These are phyloP conservation scores for Amphimallon solstitiale DNA, from an alignment of 2,888 invertebrate genomes.

Conservation along the genomic window DNA sequence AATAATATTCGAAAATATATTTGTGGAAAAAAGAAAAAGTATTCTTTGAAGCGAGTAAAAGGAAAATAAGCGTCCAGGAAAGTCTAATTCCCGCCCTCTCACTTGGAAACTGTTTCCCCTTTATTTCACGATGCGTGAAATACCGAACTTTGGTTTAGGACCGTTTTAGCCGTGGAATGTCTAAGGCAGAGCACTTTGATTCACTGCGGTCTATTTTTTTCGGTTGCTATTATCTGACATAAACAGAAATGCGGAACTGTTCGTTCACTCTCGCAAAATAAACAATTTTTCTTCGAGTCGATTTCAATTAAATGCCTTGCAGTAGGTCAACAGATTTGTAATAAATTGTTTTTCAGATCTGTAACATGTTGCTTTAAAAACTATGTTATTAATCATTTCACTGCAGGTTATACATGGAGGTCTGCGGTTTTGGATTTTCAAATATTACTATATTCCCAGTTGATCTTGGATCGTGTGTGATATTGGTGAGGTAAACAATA, in stretches of 20 bases:
- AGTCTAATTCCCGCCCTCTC: conserved; percentile 52
- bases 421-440: too few species aligned
- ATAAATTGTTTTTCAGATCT: too few species aligned
- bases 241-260: conserved; percentile 47
- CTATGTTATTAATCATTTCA: too few species aligned
- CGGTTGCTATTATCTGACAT: conserved; percentile 55
- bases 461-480: too few species aligned
- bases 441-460: too few species aligned
- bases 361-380: too few species aligned
- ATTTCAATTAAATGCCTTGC: conserved; percentile 9
- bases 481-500: too few species aligned
- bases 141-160: conserved; percentile 57
- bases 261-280: conserved; percentile 19
- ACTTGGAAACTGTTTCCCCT: conserved; percentile 54
- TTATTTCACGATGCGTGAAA: conserved; percentile 57
- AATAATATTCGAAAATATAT: conserved; percentile 19
- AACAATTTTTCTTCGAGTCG: conserved; percentile 22
- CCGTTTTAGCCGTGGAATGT: conserved; percentile 54
- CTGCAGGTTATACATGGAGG: too few species aligned
- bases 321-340: conserved; percentile 3
- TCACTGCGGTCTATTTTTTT: conserved; percentile 54
- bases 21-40: conserved; percentile 25
- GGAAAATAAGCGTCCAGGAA: conserved; percentile 44
- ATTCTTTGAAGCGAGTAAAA: conserved; percentile 31
- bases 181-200: conserved; percentile 53